phyloP scores from a whole-genome alignment of 2,888 invertebrate species.

The Sussaba pulchella region DNA sequence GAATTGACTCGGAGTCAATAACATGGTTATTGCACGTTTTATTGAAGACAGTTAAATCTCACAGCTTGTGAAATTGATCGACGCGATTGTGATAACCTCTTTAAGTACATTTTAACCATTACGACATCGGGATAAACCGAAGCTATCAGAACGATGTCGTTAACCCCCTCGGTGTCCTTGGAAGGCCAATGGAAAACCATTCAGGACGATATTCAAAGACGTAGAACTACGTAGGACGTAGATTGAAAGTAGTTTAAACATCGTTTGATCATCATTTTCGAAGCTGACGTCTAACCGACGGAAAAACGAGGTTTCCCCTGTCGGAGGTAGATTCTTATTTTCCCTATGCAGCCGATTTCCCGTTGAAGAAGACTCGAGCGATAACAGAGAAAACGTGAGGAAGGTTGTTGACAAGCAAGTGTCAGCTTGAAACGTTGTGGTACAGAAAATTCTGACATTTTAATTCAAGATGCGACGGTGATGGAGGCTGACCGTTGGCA shows the following conservation, averaged over 20 bases:
- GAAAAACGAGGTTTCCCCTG: not conserved
- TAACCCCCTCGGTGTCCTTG: not conserved
- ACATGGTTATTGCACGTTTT: no score
- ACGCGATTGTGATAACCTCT: not conserved
- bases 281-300: not conserved
- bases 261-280: not conserved
- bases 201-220: not conserved
- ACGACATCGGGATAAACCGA: no score
- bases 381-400: not conserved
- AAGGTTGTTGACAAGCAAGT: not conserved
- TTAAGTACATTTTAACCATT: no score
- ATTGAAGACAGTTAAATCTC: not conserved
- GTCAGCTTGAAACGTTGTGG: conserved; percentile 1
- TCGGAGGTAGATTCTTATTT: not conserved
- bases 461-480: conserved; percentile 8
- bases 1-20: no score
- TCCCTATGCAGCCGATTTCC: not conserved
- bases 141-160: no score
- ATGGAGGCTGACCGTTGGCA: conserved; percentile 5
- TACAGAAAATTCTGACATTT: conserved; percentile 13
- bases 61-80: not conserved
- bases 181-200: not conserved
- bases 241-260: not conserved
- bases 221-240: not conserved
- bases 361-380: not conserved